Evolutionary conservation across 2,888 invertebrate species (phyloP), one percentile per base, ranked within the genome.

Genomic region (Acanthopleura granulata): DNA sequence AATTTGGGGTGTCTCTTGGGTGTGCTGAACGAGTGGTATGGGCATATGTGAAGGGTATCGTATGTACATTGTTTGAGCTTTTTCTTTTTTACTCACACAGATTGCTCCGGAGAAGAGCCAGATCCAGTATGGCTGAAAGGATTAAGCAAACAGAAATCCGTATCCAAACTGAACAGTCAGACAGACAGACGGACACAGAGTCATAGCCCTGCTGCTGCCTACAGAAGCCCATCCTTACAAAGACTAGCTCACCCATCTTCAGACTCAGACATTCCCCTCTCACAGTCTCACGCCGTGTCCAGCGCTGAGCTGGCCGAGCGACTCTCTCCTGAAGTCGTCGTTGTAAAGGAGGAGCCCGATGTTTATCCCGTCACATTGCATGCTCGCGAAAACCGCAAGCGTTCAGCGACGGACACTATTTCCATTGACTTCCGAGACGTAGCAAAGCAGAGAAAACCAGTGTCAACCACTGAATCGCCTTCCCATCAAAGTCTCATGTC

Each of bases 401-500:
- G 57, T 22, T 40, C 40, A 40, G 40, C 40, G 4, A 40, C 40
- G 40, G 40, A 40, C 40, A 40, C 4, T 40, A 4, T 57, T 9
- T 57, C 22, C 4, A 12, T 22, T 57, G 57, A 57, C 22, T 57
- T 22, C 57, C 3, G 22, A 57, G 22, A 57, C 12, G 18, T 3
- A 57, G 3, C 18, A n/a, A 57, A 57, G 12, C 57, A 57, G 22
- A 57, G 57, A 57, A n/a, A n/a, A n/a, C 57, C 6, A 57, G 6
- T 57, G 18, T 57, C 57, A 57, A n/a, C 57, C 18, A 57, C 57
- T 57, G 57, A 57, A 57, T 57, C 57, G 22, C 57, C 57, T n/a
- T 57, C 57, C 57, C 18, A 57, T 57, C 57, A 57, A 57, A 57
- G 57, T 57, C 57, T 57, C 57, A 57, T 57, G 57, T 57, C 57